Base-by-base conservation (phyloP, 2,797 vertebrate species). In the Paramormyrops hopkinsi region DNA sequence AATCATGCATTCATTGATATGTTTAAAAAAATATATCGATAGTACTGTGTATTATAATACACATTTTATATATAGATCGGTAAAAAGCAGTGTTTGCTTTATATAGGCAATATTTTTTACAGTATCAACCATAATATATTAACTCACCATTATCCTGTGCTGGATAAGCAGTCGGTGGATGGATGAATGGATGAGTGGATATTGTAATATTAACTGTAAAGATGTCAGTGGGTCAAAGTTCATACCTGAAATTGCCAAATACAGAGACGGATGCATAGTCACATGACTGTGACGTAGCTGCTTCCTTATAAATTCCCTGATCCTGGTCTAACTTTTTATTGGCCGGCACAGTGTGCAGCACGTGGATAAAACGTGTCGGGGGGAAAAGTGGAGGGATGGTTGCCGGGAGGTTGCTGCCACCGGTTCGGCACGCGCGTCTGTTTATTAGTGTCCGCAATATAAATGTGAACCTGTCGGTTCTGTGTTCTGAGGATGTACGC, bases 381-480 rank as follows among this genome's bases (percentile, higher is more conserved):
- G 88, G 90, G 73, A 89, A 89, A 86, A 73, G 76, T 83, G 89
- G 53, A 2, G 48, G 48, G 33, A 76, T 3, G 59, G 22, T 11
- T 9, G 22, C 6, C 7, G 56, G 59, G 8, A 2, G 59, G 59
- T 22, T 25, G 59, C 22, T 5, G 19, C 2, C 6, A 14, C n/a
- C 0, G 9, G 22, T 65, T 12, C 2, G n/a, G 22, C 56, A 2
- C n/a, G 0, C 8, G 0, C 0, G 22, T 29, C 59, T 22, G 56
- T 59, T 22, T 59, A 2, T 22, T 22, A 22, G 56, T 29, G 11
- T 25, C 11, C 29, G 14, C 69, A 41, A 0, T 41, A 7, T 2
- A 41, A 41, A 76, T 33, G 62, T 83, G 90, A 88, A 90, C 6
- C 82, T 12, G 44, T 5, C 19, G 0, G 41, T 48, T 19, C 41